Conservation (phyloP, 2,797 vertebrate genomes). For the Pseudomugil gertrudae region DNA sequence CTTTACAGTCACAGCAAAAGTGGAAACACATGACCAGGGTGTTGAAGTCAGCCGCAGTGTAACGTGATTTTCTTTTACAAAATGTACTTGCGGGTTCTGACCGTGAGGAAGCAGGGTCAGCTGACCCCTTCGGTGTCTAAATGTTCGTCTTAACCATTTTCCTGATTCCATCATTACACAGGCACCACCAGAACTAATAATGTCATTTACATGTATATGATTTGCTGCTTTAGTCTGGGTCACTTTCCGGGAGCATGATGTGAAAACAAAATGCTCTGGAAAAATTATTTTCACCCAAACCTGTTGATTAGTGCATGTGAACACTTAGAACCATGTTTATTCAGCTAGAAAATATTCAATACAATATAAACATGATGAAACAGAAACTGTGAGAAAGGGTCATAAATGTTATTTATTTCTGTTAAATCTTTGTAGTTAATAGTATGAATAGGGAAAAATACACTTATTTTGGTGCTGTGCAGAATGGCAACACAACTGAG, state of each 20-base stretch:
- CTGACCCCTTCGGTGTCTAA: slow-evolving; percentile 4
- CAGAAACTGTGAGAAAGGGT: neutral
- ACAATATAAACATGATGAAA: neutral
- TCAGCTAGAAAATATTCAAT: neutral
- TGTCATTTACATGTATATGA: neutral
- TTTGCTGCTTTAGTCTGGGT: neutral
- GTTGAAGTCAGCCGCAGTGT: slow-evolving; percentile 46
- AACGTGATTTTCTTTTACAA: slow-evolving; percentile 35
- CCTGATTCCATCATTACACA: neutral
- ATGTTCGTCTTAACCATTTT: neutral
- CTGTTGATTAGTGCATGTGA: neutral
- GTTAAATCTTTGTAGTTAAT: no score
- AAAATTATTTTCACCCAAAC: neutral
- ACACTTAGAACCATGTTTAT: neutral
- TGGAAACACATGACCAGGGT: slow-evolving; percentile 78
- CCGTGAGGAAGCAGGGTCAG: slow-evolving; percentile 27
- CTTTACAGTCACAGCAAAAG: slow-evolving; percentile 78
- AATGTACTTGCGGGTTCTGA: slow-evolving; percentile 21
- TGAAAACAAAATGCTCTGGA: neutral
- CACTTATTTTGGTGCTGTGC: no score
- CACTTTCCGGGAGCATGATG: neutral
- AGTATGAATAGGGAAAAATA: no score
- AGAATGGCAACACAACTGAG: no score
- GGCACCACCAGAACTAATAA: neutral
- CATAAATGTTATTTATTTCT: no score